Evolutionary conservation across 2,888 invertebrate species (phyloP).

Genomic region (Platycheirus rosarum): DNA sequence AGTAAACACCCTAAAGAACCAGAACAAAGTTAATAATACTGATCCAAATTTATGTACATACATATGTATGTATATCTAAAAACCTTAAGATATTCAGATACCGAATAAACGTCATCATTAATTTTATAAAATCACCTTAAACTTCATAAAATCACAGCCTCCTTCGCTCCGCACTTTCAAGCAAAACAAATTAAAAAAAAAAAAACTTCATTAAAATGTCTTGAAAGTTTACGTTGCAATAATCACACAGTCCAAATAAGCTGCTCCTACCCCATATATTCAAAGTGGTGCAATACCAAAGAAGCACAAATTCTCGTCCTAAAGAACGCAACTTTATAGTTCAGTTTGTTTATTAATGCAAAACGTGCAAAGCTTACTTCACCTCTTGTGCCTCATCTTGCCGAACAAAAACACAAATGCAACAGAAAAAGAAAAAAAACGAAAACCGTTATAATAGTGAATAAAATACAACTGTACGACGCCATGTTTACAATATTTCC

Average conservation of each 20-base stretch:
- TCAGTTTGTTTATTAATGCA: constrained; percentile 67
- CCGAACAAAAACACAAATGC: not conserved
- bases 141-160: not conserved
- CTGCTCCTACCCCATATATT: not conserved
- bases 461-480: constrained; percentile 47
- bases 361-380: constrained; percentile 52
- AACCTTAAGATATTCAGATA: too few species aligned
- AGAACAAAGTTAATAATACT: too few species aligned
- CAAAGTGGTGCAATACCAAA: constrained; percentile 7
- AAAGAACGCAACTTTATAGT: constrained; percentile 56
- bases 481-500: constrained; percentile 42
- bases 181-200: constrained; percentile 2
- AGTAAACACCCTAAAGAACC: too few species aligned
- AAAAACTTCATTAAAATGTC: constrained; percentile 63
- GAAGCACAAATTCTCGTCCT: not conserved
- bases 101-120: too few species aligned
- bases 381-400: not conserved
- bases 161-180: not conserved
- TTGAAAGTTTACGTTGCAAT: constrained; percentile 64
- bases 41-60: too few species aligned
- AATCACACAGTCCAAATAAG: constrained; percentile 32
- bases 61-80: too few species aligned
- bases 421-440: constrained; percentile 47
- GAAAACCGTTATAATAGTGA: constrained; percentile 60
- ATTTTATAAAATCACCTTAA: not conserved